phyloP scores from a whole-genome alignment of 2,888 invertebrate genomes.

The Agrochola macilenta region DNA sequence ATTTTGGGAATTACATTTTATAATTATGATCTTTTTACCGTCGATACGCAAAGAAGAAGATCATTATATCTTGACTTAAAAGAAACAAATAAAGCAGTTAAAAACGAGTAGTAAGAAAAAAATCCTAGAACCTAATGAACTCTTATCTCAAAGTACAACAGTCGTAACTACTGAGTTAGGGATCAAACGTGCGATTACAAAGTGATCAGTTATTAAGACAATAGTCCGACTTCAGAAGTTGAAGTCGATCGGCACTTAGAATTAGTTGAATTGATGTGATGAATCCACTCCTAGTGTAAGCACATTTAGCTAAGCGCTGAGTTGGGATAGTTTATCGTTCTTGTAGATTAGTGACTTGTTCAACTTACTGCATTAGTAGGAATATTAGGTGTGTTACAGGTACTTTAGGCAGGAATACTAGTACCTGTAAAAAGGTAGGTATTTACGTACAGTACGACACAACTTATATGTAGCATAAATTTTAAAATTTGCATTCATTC shows the following conservation, averaged over 20 bases:
- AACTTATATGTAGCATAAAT: no score
- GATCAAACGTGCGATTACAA: slow-evolving; percentile 27
- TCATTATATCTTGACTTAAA: background rate
- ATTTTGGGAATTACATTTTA: background rate
- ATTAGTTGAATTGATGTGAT: slow-evolving; percentile 64
- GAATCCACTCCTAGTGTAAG: slow-evolving; percentile 50
- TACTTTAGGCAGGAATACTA: background rate
- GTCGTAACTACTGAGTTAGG: background rate
- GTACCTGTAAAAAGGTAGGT: background rate
- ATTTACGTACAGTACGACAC: background rate
- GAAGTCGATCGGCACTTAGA: slow-evolving; percentile 51
- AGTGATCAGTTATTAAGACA: slow-evolving; percentile 55
- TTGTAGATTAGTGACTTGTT: slow-evolving; percentile 45
- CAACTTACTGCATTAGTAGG: slow-evolving; percentile 39
- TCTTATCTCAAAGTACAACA: background rate
- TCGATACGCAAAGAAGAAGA: background rate
- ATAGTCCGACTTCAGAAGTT: slow-evolving; percentile 50
- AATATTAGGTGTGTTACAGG: slow-evolving; percentile 23
- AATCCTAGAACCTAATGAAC: background rate
- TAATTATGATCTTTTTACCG: no score
- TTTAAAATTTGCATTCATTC: no score
- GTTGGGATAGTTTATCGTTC: slow-evolving; percentile 56
- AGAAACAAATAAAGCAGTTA: background rate
- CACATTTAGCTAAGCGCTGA: slow-evolving; percentile 51
- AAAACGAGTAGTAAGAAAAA: background rate